Evolutionary conservation across 2,888 invertebrate species (phyloP), one percentile per base, ranked within the genome.

Genomic region (Pediacus dermestoides): DNA sequence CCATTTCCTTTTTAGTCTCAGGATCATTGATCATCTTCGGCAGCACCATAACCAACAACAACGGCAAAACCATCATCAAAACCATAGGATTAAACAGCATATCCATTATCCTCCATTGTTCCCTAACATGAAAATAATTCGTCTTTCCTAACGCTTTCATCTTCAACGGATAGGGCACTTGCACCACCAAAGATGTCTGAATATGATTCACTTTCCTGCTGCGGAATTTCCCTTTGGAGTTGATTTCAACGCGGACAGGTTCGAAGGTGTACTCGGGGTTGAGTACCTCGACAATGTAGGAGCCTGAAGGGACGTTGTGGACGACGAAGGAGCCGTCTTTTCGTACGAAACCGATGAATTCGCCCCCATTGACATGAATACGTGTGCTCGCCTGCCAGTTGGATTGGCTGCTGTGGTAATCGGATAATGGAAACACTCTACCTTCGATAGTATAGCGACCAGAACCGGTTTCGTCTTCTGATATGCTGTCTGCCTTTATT

Each of bases 1-100:
- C 91, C 74, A 93, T 82, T 71, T 93, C 92, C 70, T 93, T 93
- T 64, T 94, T 90, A 2, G 96, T 89, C 67, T 97, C 95, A 2
- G 96, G 95, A 70, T 97, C 97, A 63, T 92, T 95, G 85, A 97
- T 89, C 80, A 96, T 84, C 69, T 94, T 95, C 1, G 96, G 95
- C 58, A 96, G 70, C 45, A 96, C 76, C 82, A 95, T 87, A 55
- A 97, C 87, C 3, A 96, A 73, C 2, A 95, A 64, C 16, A 96
- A 71, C 0, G 96, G 96, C 47, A 96, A 67, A 12, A 96, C 81
- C 95, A 96, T 97, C 89, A 96, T 96, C 45, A 97, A 76, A 3
- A 96, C 89, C 95, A 96, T 96, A 2, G 96, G 96, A 68, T 90
- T 95, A 68, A 95, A 88, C 16, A 99, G 69, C 69, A 97, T 89